A percentile compares a stretch with the other conserved stretches of the same genome.
Evolutionary conservation across 2,113 vertebrate genomes (phyloP).

Genomic region (Pteronura brasiliensis): DNA sequence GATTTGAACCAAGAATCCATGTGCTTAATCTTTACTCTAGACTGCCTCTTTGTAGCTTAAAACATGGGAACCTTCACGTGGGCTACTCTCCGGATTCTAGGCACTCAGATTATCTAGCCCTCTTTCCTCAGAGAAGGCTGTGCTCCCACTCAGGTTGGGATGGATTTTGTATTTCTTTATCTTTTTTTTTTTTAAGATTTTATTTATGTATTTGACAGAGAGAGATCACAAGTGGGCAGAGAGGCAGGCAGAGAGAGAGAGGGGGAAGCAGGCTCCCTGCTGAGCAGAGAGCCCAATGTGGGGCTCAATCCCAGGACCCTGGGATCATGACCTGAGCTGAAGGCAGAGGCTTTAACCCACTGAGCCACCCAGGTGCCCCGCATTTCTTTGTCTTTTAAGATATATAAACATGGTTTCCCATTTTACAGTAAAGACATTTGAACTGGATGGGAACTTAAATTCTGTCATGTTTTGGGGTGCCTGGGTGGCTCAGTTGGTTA

Average conservation of each 20-base stretch:
- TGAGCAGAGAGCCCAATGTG: too few relatives aligned
- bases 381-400: neutral
- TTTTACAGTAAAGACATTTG: neutral
- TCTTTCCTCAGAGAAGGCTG: neutral
- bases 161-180: neutral
- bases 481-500: neutral
- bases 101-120: neutral
- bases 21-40: neutral
- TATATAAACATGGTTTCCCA: neutral
- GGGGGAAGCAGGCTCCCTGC: too few relatives aligned
- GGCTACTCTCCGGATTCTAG: neutral
- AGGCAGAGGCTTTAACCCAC: too few relatives aligned
- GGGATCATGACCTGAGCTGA: too few relatives aligned
- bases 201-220: too few relatives aligned
- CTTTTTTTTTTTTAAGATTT: neutral
- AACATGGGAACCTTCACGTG: neutral
- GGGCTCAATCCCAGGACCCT: too few relatives aligned
- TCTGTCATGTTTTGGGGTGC: neutral
- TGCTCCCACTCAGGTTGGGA: neutral
- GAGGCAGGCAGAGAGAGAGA: too few relatives aligned
- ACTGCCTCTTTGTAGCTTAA: neutral
- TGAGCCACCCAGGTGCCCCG: too few relatives aligned
- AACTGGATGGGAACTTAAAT: neutral
- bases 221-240: too few relatives aligned
- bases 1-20: neutral